Conservation (phyloP, 2,888 invertebrate genomes). For the Netelia virgata region DNA sequence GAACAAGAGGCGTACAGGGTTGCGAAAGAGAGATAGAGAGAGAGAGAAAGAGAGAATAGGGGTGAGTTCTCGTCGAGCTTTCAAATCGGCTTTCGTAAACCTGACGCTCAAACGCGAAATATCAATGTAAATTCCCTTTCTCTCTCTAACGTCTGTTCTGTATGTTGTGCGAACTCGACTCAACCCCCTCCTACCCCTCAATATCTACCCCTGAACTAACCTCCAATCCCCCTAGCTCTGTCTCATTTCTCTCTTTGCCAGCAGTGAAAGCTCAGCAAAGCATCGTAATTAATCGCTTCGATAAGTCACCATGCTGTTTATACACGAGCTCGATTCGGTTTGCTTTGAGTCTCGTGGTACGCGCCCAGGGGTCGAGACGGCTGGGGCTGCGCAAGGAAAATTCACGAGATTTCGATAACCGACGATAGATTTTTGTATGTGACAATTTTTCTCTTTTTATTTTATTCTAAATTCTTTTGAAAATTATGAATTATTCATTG, state of each 20-base stretch:
- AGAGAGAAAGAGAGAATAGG: slow-evolving; percentile 1
- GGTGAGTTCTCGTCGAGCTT: slow-evolving; percentile 44
- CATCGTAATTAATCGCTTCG: slow-evolving; percentile 62
- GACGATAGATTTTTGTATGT: background rate
- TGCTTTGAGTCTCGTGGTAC: slow-evolving; percentile 20
- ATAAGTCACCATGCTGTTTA: slow-evolving; percentile 44
- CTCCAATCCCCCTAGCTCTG: no score
- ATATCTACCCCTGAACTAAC: no score
- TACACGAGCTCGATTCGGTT: slow-evolving; percentile 2
- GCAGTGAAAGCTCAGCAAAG: slow-evolving; percentile 58
- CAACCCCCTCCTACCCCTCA: background rate
- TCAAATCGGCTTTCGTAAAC: slow-evolving; percentile 67
- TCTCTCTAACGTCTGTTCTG: background rate
- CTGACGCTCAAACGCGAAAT: slow-evolving; percentile 68
- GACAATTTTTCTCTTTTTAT: background rate
- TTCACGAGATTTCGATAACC: background rate
- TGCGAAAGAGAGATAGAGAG: background rate
- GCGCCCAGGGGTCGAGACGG: background rate
- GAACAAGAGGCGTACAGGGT: slow-evolving; percentile 51
- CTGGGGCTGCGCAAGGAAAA: background rate
- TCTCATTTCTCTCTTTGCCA: background rate
- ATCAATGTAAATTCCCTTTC: slow-evolving; percentile 64
- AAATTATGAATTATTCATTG: no score
- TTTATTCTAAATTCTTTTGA: no score
- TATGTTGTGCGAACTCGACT: slow-evolving; percentile 24